Percentiles rank a stretch among this genome's conserved stretches.
Evolutionary conservation across 2,113 vertebrate genomes (phyloP).

Genomic region (Prietella phreatophila): DNA sequence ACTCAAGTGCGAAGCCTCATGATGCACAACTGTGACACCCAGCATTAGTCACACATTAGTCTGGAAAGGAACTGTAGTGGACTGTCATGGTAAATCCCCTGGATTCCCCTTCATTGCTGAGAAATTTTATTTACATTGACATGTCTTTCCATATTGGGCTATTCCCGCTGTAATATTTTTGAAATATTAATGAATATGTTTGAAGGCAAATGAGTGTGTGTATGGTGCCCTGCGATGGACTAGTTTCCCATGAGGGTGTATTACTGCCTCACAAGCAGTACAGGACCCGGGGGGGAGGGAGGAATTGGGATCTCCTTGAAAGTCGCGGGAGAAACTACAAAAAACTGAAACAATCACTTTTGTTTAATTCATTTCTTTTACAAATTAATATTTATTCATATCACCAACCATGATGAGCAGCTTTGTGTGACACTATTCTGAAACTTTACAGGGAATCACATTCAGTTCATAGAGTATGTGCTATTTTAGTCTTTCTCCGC

Average conservation of each 20-base stretch:
- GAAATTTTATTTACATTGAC: neutral
- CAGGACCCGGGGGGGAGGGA: neutral
- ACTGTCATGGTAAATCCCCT: neutral
- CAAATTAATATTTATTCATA: no score
- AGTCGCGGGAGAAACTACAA: neutral
- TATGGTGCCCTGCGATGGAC: neutral
- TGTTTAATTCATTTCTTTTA: neutral
- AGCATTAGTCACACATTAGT: neutral
- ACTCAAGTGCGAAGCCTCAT: no score
- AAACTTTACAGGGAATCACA: neutral
- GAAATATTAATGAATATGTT: neutral
- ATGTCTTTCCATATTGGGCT: neutral
- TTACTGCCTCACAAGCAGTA: neutral
- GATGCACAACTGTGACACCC: conserved; percentile 5
- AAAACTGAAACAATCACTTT: neutral
- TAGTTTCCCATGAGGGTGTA: neutral
- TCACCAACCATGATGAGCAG: neutral
- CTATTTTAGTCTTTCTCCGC: neutral
- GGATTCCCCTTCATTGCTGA: neutral
- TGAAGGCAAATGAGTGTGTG: neutral
- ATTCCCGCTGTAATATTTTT: neutral
- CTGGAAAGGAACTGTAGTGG: neutral
- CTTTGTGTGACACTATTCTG: neutral
- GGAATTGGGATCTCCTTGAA: neutral
- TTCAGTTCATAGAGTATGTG: neutral